Evolutionary conservation across 2,113 vertebrate species (phyloP), one percentile per base, ranked within the genome.

Genomic region (Thymallus thymallus): DNA sequence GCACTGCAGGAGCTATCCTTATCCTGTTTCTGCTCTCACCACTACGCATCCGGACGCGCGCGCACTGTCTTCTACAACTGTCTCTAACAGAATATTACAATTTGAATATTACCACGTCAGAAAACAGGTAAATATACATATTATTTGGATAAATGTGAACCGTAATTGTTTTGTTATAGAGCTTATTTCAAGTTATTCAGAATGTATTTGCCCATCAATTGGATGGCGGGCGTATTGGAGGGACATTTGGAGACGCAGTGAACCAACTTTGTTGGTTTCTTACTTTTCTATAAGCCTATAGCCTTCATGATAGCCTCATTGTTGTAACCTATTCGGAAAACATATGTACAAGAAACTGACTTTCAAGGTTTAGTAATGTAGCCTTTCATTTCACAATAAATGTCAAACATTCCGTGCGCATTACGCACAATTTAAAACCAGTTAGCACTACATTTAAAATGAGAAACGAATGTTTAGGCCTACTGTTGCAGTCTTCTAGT

Each of bases 61-160:
- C 72, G 67, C 73, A 20, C 23, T 46, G 75, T 68, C 80, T 41
- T 72, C 77, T 41, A 56, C 29, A 51, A 30, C 20, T 18, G 48
- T 51, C 48, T 51, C 5, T 51, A 41, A 41, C 71, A 74, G n/a
- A 23, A 48, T 41, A 41, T 41, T 41, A 7, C 2, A 12, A 41
- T 12, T 41, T 2, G 35, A 41, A 41, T 70, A 76, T 68, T 79
- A 65, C 56, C 63, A 77, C 29, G 20, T 41, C 51, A 62, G n/a
- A 68, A 71, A 60, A 79, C 81, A 88, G 88, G 89, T 91, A 88
- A 76, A 68, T 32, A n/a, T n/a, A n/a, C n/a, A n/a, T n/a, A n/a
- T n/a, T n/a, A n/a, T n/a, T n/a, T n/a, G n/a, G n/a, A 41, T 20
- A 64, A 30, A 26, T 29, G 16, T 29, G 1, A 4, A 24, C 23